Evolutionary conservation across 2,888 invertebrate genomes (phyloP).

Genomic region (Pseudolycoriella hygida): DNA sequence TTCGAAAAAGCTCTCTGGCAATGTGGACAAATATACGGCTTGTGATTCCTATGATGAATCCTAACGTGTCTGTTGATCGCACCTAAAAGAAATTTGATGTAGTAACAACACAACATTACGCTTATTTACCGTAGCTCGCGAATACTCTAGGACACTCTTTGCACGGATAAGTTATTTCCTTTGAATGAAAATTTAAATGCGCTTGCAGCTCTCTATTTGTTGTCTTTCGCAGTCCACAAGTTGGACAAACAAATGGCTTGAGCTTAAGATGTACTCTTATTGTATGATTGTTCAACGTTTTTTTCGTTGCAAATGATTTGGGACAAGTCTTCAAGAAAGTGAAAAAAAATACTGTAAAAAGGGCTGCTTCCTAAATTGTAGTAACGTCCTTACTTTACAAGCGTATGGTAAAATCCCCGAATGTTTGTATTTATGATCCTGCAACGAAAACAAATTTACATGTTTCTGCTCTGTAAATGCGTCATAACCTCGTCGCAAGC

Average conservation of each 20-base stretch:
- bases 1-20: neutral
- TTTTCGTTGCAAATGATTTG: conserved; percentile 3
- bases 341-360: no score
- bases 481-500: no score
- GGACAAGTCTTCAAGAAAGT: neutral
- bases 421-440: no score
- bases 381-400: no score
- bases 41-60: neutral
- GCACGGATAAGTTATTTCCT: conserved; percentile 1
- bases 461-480: no score
- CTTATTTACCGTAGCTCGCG: neutral
- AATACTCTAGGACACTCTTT: conserved; percentile 1
- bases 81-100: neutral
- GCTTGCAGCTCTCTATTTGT: neutral
- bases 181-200: conserved; percentile 3
- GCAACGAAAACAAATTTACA: no score
- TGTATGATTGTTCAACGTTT: conserved; percentile 7
- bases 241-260: conserved; percentile 8
- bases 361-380: no score
- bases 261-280: conserved; percentile 7
- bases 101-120: neutral
- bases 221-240: conserved; percentile 5
- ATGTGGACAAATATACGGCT: neutral
- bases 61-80: neutral
- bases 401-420: no score